Conservation (phyloP, 1,140 invertebrate genomes). For the Diorhabda carinulata region DNA sequence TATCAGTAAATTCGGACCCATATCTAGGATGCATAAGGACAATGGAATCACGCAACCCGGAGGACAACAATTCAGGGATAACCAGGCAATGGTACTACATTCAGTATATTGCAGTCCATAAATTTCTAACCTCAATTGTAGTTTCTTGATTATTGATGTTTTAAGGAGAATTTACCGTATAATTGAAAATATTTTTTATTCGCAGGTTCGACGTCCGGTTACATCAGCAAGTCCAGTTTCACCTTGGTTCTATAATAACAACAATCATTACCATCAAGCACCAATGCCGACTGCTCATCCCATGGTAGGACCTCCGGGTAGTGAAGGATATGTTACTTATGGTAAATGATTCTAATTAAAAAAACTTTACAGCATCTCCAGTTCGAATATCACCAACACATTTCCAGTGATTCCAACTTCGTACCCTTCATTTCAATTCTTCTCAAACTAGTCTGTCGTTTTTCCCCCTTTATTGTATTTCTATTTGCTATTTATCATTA, state of each 20-base stretch:
- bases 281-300: conserved; percentile 29
- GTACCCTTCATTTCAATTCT: too few relatives aligned
- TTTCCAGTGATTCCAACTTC: too few relatives aligned
- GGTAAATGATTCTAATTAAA: conserved; percentile 9
- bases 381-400: too few relatives aligned
- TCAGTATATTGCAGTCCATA: too few relatives aligned
- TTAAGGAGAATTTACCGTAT: too few relatives aligned
- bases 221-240: conserved; percentile 54
- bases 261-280: conserved; percentile 30
- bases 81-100: conserved; percentile 41
- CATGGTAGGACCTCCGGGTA: conserved; percentile 27
- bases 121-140: too few relatives aligned
- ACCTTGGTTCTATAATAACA: conserved; percentile 52
- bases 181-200: conserved; percentile 16
- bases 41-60: conserved; percentile 34
- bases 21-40: conserved; percentile 64
- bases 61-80: conserved; percentile 36
- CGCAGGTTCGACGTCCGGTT: conserved; percentile 49
- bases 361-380: too few relatives aligned
- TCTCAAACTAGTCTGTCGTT: too few relatives aligned
- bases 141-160: too few relatives aligned
- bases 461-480: too few relatives aligned
- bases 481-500: too few relatives aligned
- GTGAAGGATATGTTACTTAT: conserved; percentile 28
- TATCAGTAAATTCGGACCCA: conserved; percentile 75